Percentiles rank a stretch among this genome's conserved stretches.
These are phyloP conservation scores for Nephrotoma flavescens DNA, from an alignment of 2,888 invertebrate species.

Conservation along the genomic window DNA sequence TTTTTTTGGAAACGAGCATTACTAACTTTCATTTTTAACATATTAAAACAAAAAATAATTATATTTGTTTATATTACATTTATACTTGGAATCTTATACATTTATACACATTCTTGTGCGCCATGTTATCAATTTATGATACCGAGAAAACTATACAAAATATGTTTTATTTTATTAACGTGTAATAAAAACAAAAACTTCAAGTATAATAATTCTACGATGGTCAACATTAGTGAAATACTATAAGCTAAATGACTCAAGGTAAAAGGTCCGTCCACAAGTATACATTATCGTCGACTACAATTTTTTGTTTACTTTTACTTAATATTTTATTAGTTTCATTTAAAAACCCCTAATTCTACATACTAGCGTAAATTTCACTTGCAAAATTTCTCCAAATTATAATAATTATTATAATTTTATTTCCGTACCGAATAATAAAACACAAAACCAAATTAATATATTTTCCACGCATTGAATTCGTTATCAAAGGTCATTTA, in stretches of 20 bases:
- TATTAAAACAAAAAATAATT: not conserved
- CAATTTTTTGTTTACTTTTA: not conserved
- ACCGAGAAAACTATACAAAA: not conserved
- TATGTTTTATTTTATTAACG: not conserved
- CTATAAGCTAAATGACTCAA: not conserved
- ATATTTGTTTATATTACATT: not conserved
- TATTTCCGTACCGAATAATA: not conserved
- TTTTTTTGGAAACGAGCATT: not conserved
- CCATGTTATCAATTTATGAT: not conserved
- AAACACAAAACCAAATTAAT: not conserved
- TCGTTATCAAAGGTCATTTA: not conserved
- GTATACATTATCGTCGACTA: not conserved
- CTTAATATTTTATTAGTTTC: no score
- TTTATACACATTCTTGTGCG: not conserved
- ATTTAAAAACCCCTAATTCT: not conserved
- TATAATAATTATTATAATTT: no score
- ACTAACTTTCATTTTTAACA: not conserved
- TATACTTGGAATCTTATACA: not conserved
- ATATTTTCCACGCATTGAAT: not conserved
- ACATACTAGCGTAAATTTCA: not conserved
- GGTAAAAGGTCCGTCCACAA: not conserved
- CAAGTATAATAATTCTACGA: not conserved
- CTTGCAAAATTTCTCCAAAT: not conserved
- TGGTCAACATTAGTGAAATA: not conserved
- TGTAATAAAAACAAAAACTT: not conserved